Conservation (phyloP, 2,888 invertebrate genomes). For the Polydrusus pterygomalis region DNA sequence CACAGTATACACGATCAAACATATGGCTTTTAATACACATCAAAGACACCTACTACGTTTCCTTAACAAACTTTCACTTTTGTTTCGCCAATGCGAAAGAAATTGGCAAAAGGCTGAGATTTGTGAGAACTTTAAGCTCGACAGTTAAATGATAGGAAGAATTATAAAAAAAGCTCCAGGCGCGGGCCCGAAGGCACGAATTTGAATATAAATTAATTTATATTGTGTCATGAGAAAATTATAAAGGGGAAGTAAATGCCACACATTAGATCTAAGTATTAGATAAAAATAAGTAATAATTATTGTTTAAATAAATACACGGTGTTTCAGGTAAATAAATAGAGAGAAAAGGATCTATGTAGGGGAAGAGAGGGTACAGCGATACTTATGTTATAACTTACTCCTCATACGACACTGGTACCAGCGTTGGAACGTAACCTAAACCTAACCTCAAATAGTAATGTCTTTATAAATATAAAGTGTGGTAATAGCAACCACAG, state of each 20-base stretch:
- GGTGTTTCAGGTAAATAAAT: no score
- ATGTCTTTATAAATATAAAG: no score
- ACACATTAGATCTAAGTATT: not conserved
- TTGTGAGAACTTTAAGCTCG: slow-evolving; percentile 36
- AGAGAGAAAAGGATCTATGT: no score
- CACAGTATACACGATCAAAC: not conserved
- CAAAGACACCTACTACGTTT: slow-evolving; percentile 62
- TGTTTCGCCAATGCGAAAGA: slow-evolving; percentile 61
- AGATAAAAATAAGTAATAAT: not conserved
- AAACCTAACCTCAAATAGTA: no score
- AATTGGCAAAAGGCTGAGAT: slow-evolving; percentile 58
- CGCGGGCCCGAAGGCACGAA: slow-evolving; percentile 2
- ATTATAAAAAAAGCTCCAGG: slow-evolving; percentile 28
- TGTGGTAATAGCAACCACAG: no score
- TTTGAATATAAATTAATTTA: slow-evolving; percentile 17
- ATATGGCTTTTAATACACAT: slow-evolving; percentile 48
- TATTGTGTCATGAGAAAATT: slow-evolving; percentile 1
- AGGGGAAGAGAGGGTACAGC: no score
- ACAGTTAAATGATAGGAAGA: slow-evolving; percentile 43
- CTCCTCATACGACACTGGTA: no score
- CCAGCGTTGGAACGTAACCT: no score
- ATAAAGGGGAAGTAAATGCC: not conserved
- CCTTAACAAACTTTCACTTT: slow-evolving; percentile 65
- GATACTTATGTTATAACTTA: no score
- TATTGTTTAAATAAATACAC: no score